Evolutionary conservation across 2,888 invertebrate genomes (phyloP), one percentile per base, ranked within the genome.

Genomic region (Perdita meconis): DNA sequence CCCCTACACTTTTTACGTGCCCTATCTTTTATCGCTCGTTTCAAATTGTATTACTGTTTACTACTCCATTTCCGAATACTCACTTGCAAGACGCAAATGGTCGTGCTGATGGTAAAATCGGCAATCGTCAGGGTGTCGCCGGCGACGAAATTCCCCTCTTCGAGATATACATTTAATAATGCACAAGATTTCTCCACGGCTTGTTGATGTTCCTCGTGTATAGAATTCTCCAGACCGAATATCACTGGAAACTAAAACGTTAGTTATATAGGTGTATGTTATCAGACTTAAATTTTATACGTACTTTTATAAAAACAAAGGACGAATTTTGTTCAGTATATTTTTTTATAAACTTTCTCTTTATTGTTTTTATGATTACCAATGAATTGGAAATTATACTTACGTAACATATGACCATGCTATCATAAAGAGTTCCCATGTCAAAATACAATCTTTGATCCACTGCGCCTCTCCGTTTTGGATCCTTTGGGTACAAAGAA

Each of bases 381-480:
- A n/a, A n/a, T n/a, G n/a, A n/a, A n/a, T n/a, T n/a, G n/a, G n/a
- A 42, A 42, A n/a, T 22, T 16, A 22, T 42, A 94, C 95, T 94
- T 91, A 96, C 96, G 88, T 96, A 96, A 89, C 95, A 96, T 73
- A 96, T 95, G 2, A 93, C 93, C 84, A 96, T 95, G 87, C 95
- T 94, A 76, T 94, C 93, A 92, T 95, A 96, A 4, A 98, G 93
- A 0, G 95, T 96, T 26, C 96, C 96, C 89, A 96, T 94, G 88
- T 97, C 97, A 91, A 97, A 97, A 93, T 95, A 96, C 71, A 97
- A 92, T 68, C 96, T 94, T 89, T 96, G 96, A 92, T 97, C 96
- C 57, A 98, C 95, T 1, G 95, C 69, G 0, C 96, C 97, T 44
- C 97, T 94, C 83, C 95, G 95, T 89, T 95, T 95, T 6, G 96